Conservation (phyloP, 2,888 invertebrate species). For the Tortrix viridana region DNA sequence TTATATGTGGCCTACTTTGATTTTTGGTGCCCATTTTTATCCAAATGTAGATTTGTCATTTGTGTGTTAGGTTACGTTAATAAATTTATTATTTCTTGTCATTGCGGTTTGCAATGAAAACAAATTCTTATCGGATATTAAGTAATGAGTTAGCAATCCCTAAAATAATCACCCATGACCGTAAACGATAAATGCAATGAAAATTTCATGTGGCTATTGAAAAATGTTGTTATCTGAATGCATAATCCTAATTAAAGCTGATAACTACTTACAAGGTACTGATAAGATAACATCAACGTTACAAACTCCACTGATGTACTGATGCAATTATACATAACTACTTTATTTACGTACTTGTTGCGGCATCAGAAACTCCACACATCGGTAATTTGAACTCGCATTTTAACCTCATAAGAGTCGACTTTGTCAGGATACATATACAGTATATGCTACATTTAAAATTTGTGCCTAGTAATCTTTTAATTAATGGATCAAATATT, state of each 20-base stretch:
- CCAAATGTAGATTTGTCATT: no score
- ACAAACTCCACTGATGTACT: background rate
- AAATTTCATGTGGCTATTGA: conserved; percentile 3
- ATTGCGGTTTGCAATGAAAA: background rate
- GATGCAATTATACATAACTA: background rate
- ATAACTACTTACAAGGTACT: conserved; percentile 5
- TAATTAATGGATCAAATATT: background rate
- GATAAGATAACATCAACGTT: conserved; percentile 9
- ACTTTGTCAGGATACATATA: no score
- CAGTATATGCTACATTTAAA: no score
- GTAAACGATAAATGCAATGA: conserved; percentile 14
- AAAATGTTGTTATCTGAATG: conserved; percentile 20
- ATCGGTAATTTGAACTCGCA: no score
- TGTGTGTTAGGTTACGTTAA: no score
- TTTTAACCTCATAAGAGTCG: no score
- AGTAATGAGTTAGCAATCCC: conserved; percentile 2
- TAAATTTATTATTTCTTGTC: no score
- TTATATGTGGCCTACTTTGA: no score
- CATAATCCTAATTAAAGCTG: conserved; percentile 31
- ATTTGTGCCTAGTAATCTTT: no score
- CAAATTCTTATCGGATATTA: background rate
- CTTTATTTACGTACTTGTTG: no score
- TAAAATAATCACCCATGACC: background rate
- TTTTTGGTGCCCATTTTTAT: no score
- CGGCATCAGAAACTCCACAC: no score